Conservation (phyloP, 30 jellyfish, hydroid and myxozoan species). For the Chrysaora quinquecirrha region DNA sequence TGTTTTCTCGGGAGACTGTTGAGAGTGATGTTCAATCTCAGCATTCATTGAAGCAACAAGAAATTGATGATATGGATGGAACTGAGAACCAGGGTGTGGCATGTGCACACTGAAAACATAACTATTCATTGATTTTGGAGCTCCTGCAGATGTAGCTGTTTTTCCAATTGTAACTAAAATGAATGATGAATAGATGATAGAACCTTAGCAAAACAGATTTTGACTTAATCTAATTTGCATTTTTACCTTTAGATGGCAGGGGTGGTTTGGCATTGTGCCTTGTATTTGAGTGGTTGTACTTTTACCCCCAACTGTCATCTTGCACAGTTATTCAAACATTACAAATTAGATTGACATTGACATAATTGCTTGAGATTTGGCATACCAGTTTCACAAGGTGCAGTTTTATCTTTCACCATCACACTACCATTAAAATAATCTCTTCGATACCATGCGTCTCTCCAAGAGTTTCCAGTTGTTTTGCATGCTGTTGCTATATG, state of each 20-base stretch:
- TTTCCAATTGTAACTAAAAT: slow-evolving; percentile 39
- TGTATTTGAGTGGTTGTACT: too few species aligned
- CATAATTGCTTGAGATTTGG: too few species aligned
- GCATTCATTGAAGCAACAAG: slow-evolving; percentile 84
- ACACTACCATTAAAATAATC: slow-evolving; percentile 16
- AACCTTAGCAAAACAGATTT: too few species aligned
- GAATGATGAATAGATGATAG: too few species aligned
- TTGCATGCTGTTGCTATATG: slow-evolving; percentile 83
- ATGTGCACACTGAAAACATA: slow-evolving; percentile 78
- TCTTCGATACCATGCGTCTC: slow-evolving; percentile 54
- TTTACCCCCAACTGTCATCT: too few species aligned
- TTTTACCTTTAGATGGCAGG: too few species aligned
- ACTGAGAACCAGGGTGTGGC: slow-evolving; percentile 85
- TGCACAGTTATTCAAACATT: too few species aligned
- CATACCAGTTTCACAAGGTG: slow-evolving; percentile 64
- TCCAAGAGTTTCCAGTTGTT: slow-evolving; percentile 41
- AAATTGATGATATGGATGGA: slow-evolving; percentile 75
- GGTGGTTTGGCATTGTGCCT: too few species aligned
- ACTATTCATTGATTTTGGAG: slow-evolving; percentile 1
- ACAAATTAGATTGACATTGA: too few species aligned
- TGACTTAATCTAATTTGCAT: too few species aligned
- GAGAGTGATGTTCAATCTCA: slow-evolving; percentile 40
- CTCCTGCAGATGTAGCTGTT: slow-evolving; percentile 14
- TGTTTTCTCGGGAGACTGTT: background rate
- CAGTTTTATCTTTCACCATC: slow-evolving; percentile 12